phyloP scores from a whole-genome alignment of 2,113 vertebrate species.

The Spizaetus ornatus region DNA sequence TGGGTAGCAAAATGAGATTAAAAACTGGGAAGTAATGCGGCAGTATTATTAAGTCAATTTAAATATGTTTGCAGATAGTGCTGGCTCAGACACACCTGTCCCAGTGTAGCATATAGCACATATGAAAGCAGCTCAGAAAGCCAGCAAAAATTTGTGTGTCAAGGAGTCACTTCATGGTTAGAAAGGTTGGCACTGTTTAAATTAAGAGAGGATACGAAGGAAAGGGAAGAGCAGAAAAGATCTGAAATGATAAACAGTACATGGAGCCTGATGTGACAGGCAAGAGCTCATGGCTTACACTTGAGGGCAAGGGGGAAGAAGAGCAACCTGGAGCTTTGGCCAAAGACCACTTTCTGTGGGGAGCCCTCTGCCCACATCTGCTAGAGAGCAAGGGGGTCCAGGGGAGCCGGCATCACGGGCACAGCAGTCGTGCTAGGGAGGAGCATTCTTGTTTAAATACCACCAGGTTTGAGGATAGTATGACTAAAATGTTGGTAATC shows the following conservation, averaged over 20 bases:
- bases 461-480: background rate
- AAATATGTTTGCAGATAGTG: background rate
- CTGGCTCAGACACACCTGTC: background rate
- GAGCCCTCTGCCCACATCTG: background rate
- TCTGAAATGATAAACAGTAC: background rate
- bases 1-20: background rate
- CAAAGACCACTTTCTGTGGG: background rate
- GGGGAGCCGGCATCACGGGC: background rate
- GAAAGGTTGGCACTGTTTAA: background rate
- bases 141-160: background rate
- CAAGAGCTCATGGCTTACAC: background rate
- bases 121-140: background rate
- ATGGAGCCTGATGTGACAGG: background rate
- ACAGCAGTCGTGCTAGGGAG: background rate
- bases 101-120: background rate
- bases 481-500: background rate
- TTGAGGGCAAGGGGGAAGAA: background rate
- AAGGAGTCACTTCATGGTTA: background rate
- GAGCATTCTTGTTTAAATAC: background rate
- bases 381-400: background rate
- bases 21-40: background rate
- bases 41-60: background rate
- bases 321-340: background rate
- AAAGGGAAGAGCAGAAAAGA: background rate
- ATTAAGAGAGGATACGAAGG: background rate